Percentiles rank a stretch among this genome's conserved stretches.
phyloP scores from a whole-genome alignment of 2,888 invertebrate species.

The Sesia bembeciformis region DNA sequence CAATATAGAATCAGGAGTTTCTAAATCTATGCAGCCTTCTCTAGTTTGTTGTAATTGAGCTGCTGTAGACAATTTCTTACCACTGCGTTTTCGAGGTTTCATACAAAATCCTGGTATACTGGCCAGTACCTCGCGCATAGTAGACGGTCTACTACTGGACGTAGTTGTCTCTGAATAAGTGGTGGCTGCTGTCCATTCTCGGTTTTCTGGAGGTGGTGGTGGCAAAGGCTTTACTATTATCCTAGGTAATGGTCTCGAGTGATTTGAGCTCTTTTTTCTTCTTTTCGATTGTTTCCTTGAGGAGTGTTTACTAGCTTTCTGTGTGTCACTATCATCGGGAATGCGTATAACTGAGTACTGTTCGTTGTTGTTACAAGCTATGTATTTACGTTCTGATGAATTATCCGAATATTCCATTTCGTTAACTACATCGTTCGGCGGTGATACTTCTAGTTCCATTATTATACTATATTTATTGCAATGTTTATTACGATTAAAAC shows the following conservation, averaged over 20 bases:
- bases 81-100: constrained; percentile 84
- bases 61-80: constrained; percentile 90
- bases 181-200: constrained; percentile 63
- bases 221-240: constrained; percentile 89
- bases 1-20: constrained; percentile 96
- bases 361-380: constrained; percentile 51
- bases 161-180: constrained; percentile 47
- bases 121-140: constrained; percentile 91
- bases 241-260: constrained; percentile 79
- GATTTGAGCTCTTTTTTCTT: constrained; percentile 84
- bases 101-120: constrained; percentile 92
- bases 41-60: constrained; percentile 94
- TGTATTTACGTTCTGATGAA: constrained; percentile 52
- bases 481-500: constrained; percentile 3
- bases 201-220: constrained; percentile 69
- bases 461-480: constrained; percentile 1
- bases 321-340: constrained; percentile 54
- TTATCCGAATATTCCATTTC: constrained; percentile 57
- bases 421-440: constrained; percentile 34
- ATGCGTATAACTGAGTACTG: constrained; percentile 62
- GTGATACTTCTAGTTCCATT: constrained; percentile 63
- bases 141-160: constrained; percentile 73
- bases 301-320: constrained; percentile 84
- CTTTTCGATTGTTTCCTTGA: constrained; percentile 81
- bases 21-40: constrained; percentile 95